A percentile compares a stretch with the other conserved stretches of the same genome.
These are phyloP conservation scores for Belgica antarctica DNA, from an alignment of 2,888 invertebrate species.

Conservation along the genomic window DNA sequence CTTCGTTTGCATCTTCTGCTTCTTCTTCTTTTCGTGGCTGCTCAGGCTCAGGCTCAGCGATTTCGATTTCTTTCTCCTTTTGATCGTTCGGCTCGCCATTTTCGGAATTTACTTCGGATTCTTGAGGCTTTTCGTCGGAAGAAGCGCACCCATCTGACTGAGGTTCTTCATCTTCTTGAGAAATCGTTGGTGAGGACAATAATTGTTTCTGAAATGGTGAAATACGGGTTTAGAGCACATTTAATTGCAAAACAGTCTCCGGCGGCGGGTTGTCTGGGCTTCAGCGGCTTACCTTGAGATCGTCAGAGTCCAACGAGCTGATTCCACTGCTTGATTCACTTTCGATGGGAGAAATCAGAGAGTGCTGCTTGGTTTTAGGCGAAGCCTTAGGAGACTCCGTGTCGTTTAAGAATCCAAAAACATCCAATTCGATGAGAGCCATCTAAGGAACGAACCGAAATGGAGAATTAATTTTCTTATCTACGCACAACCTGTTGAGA, in stretches of 20 bases:
- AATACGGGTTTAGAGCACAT: too few relatives aligned
- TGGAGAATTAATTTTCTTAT: too few relatives aligned
- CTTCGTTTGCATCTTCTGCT: background rate
- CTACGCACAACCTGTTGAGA: too few relatives aligned
- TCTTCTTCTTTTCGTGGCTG: background rate
- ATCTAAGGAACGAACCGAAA: conserved; percentile 15
- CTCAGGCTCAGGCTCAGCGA: background rate
- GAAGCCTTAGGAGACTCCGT: conserved; percentile 5
- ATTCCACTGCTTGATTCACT: conserved; percentile 39
- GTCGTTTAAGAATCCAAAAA: conserved; percentile 21
- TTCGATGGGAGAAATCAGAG: conserved; percentile 27
- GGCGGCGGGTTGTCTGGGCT: background rate
- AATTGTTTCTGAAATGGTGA: conserved; percentile 36
- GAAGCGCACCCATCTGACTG: background rate
- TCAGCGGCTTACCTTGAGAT: conserved; percentile 25
- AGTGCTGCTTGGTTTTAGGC: background rate
- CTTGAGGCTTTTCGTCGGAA: background rate
- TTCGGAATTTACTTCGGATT: too few relatives aligned
- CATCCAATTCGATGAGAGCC: conserved; percentile 32
- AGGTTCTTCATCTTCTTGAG: conserved; percentile 13
- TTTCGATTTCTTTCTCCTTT: background rate
- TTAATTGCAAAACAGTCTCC: too few relatives aligned
- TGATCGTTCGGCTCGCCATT: background rate
- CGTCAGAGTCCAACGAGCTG: conserved; percentile 35
- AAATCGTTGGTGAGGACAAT: conserved; percentile 30